phyloP scores from a whole-genome alignment of 2,888 invertebrate species.

The Drosophila demipolita region DNA sequence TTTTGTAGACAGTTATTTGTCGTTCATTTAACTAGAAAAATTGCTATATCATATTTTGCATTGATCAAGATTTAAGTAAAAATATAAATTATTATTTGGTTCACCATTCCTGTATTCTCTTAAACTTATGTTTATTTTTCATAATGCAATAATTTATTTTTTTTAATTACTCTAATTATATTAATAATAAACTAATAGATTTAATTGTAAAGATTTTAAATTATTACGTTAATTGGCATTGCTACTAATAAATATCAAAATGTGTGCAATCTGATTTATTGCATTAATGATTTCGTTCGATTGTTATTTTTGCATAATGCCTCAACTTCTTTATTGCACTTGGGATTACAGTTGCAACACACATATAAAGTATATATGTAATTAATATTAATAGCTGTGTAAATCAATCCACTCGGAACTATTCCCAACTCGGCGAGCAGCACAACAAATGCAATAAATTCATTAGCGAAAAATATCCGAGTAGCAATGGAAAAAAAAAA shows the following conservation, averaged over 20 bases:
- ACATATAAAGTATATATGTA: slow-evolving; percentile 23
- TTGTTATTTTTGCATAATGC: slow-evolving; percentile 21
- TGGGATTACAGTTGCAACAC: background rate
- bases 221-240: background rate
- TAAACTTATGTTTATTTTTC: background rate
- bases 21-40: no score
- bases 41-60: no score
- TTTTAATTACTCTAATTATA: background rate
- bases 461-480: slow-evolving; percentile 72
- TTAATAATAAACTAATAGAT: background rate
- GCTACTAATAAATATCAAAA: background rate
- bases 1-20: no score
- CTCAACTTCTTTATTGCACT: slow-evolving; percentile 7
- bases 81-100: background rate
- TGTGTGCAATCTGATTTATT: background rate
- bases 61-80: no score
- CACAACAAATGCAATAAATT: slow-evolving; percentile 69
- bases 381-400: slow-evolving; percentile 58
- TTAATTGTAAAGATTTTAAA: background rate
- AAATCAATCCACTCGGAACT: slow-evolving; percentile 51
- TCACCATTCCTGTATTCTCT: background rate
- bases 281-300: background rate
- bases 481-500: slow-evolving; percentile 9
- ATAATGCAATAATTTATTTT: background rate
- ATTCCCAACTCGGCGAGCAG: slow-evolving; percentile 37